Conservation (phyloP, 2,888 invertebrate genomes). For the Eilema griseolum region DNA sequence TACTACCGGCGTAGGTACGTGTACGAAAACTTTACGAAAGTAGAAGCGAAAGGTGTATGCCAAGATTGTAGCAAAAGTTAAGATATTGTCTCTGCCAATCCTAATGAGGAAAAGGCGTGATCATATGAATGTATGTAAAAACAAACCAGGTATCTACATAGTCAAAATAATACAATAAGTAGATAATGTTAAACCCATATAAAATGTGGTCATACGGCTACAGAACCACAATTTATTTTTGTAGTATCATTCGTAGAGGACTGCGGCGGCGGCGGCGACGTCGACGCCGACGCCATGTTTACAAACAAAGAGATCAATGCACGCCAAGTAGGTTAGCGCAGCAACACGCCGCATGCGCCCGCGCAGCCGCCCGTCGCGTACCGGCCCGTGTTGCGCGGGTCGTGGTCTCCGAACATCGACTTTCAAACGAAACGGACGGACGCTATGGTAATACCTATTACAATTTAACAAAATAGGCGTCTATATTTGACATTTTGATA, state of each 20-base stretch:
- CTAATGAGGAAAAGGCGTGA: too few species aligned
- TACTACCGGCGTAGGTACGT: too few species aligned
- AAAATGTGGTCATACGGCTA: constrained; percentile 24
- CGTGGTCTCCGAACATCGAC: constrained; percentile 68
- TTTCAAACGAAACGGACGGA: constrained; percentile 39
- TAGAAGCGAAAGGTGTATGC: neutral
- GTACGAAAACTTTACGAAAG: neutral
- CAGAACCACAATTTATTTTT: constrained; percentile 49
- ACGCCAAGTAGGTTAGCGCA: constrained; percentile 85
- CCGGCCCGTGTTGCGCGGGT: constrained; percentile 80
- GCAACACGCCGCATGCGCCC: constrained; percentile 64
- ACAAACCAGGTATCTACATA: constrained; percentile 18
- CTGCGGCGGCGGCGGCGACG: constrained; percentile 54
- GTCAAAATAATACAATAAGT: constrained; percentile 34
- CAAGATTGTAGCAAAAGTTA: too few species aligned
- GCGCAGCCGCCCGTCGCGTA: constrained; percentile 58
- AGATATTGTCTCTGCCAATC: neutral
- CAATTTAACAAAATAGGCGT: neutral
- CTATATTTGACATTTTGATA: neutral
- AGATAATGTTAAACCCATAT: constrained; percentile 33
- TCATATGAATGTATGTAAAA: neutral
- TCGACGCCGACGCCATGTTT: constrained; percentile 80
- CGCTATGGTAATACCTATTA: neutral
- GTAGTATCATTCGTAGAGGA: constrained; percentile 52
- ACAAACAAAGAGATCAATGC: constrained; percentile 87